Evolutionary conservation across 2,888 invertebrate species (phyloP), one percentile per base, ranked within the genome.

Genomic region (Clepsis dumicolana): DNA sequence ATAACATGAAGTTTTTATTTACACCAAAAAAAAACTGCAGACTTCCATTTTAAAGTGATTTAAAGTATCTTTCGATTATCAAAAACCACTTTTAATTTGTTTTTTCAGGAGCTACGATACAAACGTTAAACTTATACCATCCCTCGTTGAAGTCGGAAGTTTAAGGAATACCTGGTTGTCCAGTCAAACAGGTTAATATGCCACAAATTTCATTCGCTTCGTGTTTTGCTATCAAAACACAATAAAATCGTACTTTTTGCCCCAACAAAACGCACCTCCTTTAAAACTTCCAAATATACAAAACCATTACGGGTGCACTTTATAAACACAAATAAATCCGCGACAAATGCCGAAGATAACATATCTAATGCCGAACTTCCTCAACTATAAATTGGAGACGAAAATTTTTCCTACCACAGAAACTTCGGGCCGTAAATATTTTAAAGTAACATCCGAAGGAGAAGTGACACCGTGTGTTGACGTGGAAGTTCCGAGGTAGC

Each of bases 381-480:
- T 77, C 75, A 88, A 89, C 89, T 89, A 88, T 90, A 88, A 87
- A 91, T 89, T 88, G 80, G 77, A 80, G 82, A 83, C 84, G 81
- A 83, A 82, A 86, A 88, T 86, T 88, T 88, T 88, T 89, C 84
- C 85, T 84, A 81, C 78, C 80, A 77, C 74, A 73, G 70, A 78
- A 90, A 90, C 80, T 90, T 87, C 74, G 71, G 81, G 84, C 90
- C 92, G 91, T 92, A 93, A 93, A 93, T 93, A 93, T 93, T 93
- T 93, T 93, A 93, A 91, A 93, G 91, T 89, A 85, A 89, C 84
- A 89, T 87, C 80, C 78, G 74, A 82, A 84, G 86, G 83, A 88
- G 87, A 90, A 91, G 88, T 91, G 93, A 91, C 93, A 88, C 81
- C 83, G 80, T 84, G 83, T 86, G 90, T 89, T 92, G 90, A 90